phyloP scores from a whole-genome alignment of 2,888 invertebrate species.

The Drosophila subsilvestris region DNA sequence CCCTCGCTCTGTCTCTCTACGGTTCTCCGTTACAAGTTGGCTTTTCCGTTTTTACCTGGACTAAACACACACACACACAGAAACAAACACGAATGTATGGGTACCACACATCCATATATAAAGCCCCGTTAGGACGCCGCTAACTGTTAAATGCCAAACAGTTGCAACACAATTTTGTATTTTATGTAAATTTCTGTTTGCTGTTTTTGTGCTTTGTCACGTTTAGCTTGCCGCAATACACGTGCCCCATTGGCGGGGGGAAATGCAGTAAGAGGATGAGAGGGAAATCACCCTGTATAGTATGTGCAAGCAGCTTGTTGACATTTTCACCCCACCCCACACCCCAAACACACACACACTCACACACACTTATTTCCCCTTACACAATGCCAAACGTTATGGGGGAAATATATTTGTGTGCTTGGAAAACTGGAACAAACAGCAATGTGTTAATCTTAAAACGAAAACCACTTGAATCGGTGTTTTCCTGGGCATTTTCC shows the following conservation, averaged over 20 bases:
- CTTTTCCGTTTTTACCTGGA: slow-evolving; percentile 59
- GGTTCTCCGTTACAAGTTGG: slow-evolving; percentile 50
- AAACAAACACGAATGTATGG: slow-evolving; percentile 22
- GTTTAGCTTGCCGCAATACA: slow-evolving; percentile 63
- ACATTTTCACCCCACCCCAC: slow-evolving; percentile 47
- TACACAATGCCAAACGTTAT: not conserved
- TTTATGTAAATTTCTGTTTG: slow-evolving; percentile 41
- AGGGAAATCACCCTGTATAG: slow-evolving; percentile 53
- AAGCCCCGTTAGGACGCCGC: slow-evolving; percentile 53
- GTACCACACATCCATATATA: slow-evolving; percentile 41
- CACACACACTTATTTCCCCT: not conserved
- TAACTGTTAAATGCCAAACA: slow-evolving; percentile 71
- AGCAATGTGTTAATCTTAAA: slow-evolving; percentile 64
- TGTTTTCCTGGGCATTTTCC: slow-evolving; percentile 30
- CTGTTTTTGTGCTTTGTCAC: slow-evolving; percentile 58
- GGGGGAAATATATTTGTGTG: slow-evolving; percentile 13
- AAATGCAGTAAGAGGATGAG: not conserved
- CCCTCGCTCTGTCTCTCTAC: slow-evolving; percentile 10
- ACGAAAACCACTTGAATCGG: slow-evolving; percentile 62
- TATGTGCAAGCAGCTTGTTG: slow-evolving; percentile 57
- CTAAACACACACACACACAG: slow-evolving; percentile 57
- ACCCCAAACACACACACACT: not conserved
- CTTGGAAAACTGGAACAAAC: slow-evolving; percentile 45
- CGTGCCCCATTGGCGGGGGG: slow-evolving; percentile 50
- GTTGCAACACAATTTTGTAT: slow-evolving; percentile 57